Conservation (phyloP, 2,888 invertebrate genomes). For the Oscheius sp. region DNA sequence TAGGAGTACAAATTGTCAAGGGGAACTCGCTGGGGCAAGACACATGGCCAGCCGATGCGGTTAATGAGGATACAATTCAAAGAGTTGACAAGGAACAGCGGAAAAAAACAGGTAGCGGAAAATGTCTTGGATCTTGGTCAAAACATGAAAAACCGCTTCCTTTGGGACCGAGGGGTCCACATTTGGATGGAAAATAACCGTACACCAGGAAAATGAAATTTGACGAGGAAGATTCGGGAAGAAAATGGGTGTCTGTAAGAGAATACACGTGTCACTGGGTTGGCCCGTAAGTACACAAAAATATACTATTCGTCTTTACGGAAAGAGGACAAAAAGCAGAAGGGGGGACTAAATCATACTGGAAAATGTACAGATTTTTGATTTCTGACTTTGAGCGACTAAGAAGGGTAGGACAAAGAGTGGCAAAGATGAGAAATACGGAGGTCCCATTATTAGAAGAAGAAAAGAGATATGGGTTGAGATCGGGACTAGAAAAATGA, state of each 20-base stretch:
- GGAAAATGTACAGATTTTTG: constrained; percentile 4
- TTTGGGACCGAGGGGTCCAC: neutral
- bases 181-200: constrained; percentile 10
- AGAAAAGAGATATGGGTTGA: neutral
- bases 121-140: neutral
- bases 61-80: neutral
- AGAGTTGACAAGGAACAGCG: constrained; percentile 4
- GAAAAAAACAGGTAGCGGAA: constrained; percentile 20
- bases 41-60: constrained; percentile 54
- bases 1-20: neutral
- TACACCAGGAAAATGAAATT: neutral
- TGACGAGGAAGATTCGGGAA: no score
- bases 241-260: no score
- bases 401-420: neutral
- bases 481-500: neutral
- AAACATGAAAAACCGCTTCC: constrained; percentile 25
- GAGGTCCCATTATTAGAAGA: neutral
- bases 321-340: neutral
- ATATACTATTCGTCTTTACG: neutral
- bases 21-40: constrained; percentile 47
- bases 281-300: neutral
- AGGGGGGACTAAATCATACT: neutral
- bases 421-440: neutral
- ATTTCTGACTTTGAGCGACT: neutral
- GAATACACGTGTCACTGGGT: neutral